Percentiles rank a stretch among this genome's conserved stretches.
phyloP scores from a whole-genome alignment of 1,140 invertebrate genomes.

The Asbolus verrucosus region DNA sequence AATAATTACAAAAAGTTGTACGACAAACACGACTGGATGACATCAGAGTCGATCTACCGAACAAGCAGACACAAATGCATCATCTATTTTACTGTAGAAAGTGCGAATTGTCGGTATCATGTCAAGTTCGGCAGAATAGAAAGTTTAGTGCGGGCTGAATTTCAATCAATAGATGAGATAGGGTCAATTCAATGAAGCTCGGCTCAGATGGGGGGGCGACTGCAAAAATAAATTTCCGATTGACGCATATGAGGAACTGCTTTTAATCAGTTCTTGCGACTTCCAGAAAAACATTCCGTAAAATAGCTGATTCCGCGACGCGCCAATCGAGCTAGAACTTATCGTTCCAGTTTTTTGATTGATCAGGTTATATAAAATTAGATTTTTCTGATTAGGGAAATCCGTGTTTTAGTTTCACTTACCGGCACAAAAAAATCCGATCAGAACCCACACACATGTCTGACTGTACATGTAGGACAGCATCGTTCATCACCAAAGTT shows the following conservation, averaged over 20 bases:
- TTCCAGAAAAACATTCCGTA: too few relatives aligned
- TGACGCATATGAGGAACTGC: too few relatives aligned
- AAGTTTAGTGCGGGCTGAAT: conserved; percentile 11
- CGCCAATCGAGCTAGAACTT: too few relatives aligned
- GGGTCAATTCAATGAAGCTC: conserved; percentile 8
- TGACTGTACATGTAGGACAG: conserved; percentile 45
- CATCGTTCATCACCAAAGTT: conserved; percentile 44
- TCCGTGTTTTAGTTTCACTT: conserved; percentile 25
- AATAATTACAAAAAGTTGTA: too few relatives aligned
- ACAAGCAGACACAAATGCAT: background rate
- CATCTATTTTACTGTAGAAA: conserved; percentile 14
- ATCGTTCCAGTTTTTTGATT: too few relatives aligned
- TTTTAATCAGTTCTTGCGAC: too few relatives aligned
- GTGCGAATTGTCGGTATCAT: conserved; percentile 1
- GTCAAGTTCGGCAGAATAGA: background rate
- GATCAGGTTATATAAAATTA: background rate
- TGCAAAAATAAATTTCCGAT: conserved; percentile 15
- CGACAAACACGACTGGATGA: too few relatives aligned
- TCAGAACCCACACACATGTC: conserved; percentile 48
- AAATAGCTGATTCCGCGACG: too few relatives aligned
- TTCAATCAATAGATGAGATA: conserved; percentile 12
- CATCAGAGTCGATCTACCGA: background rate
- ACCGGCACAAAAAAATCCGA: conserved; percentile 48
- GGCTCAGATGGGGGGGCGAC: too few relatives aligned
- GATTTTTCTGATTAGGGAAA: background rate